A percentile compares a stretch with the other conserved stretches of the same genome.
phyloP scores from a whole-genome alignment of 1,140 invertebrate species.

The Eubasilissa regina region DNA sequence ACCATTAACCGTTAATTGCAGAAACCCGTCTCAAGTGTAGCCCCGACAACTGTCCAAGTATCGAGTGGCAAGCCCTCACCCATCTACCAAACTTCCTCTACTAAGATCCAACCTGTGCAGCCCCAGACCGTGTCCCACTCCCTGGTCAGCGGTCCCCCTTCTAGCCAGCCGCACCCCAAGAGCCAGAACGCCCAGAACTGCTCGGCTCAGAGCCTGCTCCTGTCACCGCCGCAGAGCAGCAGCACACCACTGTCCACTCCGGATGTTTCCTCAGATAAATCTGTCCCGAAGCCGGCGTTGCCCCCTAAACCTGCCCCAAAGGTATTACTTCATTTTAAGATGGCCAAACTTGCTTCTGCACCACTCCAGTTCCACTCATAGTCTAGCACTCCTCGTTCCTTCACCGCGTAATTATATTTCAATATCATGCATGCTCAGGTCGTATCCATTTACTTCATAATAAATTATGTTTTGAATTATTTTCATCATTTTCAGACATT shows the following conservation, averaged over 20 bases:
- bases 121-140: constrained; percentile 78
- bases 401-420: too few relatives aligned
- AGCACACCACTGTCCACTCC: constrained; percentile 74
- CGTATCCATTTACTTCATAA: too few relatives aligned
- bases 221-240: constrained; percentile 74
- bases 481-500: too few relatives aligned
- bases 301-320: constrained; percentile 81
- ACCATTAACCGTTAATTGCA: constrained; percentile 62
- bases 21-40: constrained; percentile 86
- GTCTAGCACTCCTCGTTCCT: too few relatives aligned
- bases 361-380: neutral
- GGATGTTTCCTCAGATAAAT: constrained; percentile 72
- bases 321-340: constrained; percentile 61
- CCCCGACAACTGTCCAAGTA: constrained; percentile 80
- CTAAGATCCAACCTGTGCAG: constrained; percentile 85
- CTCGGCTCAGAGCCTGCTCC: constrained; percentile 68
- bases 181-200: constrained; percentile 62
- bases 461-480: too few relatives aligned
- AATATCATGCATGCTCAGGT: too few relatives aligned
- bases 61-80: constrained; percentile 79
- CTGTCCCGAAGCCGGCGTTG: constrained; percentile 77
- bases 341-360: neutral
- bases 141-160: constrained; percentile 67
- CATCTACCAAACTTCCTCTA: constrained; percentile 86
- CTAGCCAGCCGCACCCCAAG: constrained; percentile 65